Base-by-base conservation (phyloP, 2,888 invertebrate species). In the Ethmia dodecea region DNA sequence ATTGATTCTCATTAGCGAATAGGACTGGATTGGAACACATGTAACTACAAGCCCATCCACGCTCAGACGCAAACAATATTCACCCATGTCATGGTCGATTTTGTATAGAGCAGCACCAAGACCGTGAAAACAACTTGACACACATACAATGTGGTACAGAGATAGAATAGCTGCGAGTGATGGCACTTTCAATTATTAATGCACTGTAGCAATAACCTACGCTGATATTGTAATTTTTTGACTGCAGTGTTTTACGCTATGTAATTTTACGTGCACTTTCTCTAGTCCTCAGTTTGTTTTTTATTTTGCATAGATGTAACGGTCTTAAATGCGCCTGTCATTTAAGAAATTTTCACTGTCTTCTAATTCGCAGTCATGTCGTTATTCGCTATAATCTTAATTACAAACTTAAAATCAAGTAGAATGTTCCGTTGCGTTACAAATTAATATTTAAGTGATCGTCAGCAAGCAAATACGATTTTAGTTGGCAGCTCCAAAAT, bases 131-230 rank as follows among this genome's bases (percentile, higher is more conserved):
- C 66, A 43, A 50, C 73, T 76, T 78, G 81, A 78, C 81, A 79
- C 61, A 83, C 71, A 76, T 83, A 69, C 51, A 65, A 69, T 72
- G 55, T 68, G 56, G 73, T 69, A 71, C 75, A 60, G 50, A 64
- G 63, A n/a, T n/a, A n/a, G n/a, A n/a, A 12, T 55, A 63, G 45
- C 60, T 67, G 75, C 70, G 71, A 70, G 67, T 67, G 75, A 80
- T 81, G 71, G 69, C 72, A 76, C 80, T 79, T 77, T 77, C 77
- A 79, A 84, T 83, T 83, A 81, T 66, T 75, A 67, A 67, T 74
- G 78, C 77, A 78, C 55, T 55, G 60, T 55, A 59, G 50, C 58
- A 44, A 44, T 40, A 68, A 57, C 73, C 69, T 66, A 73, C 74
- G 60, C 57, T 44, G 46, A 58, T 59, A 62, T 60, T 65, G 60